Evolutionary conservation across 1,140 invertebrate species (phyloP).

Genomic region (Diachasma alloeum): DNA sequence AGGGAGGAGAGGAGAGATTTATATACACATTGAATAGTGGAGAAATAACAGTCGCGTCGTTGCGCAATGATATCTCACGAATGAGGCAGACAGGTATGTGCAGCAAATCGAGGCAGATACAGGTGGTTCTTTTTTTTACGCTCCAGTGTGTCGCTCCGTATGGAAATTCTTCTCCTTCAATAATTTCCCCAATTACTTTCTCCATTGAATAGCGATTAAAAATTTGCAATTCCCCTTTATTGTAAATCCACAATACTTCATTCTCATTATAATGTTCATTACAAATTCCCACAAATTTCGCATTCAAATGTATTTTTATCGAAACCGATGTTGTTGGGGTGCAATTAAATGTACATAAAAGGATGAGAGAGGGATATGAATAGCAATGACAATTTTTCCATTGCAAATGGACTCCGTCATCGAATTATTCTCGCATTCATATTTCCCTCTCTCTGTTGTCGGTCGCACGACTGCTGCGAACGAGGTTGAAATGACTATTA

Average conservation of each 20-base stretch:
- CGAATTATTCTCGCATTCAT: constrained; percentile 4
- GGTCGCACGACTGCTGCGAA: not conserved
- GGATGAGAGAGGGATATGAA: not conserved
- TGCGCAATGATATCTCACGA: not conserved
- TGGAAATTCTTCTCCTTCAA: no score
- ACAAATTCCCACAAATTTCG: not conserved
- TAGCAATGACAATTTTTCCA: constrained; percentile 11
- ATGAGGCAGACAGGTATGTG: not conserved
- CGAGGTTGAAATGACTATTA: not conserved
- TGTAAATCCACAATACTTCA: no score
- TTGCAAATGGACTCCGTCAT: constrained; percentile 7
- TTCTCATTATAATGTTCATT: not conserved
- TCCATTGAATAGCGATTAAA: no score
- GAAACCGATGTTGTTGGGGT: not conserved
- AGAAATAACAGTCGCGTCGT: constrained; percentile 8
- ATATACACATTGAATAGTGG: constrained; percentile 6
- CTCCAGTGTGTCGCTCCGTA: no score
- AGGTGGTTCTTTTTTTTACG: not conserved
- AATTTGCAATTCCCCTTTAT: no score
- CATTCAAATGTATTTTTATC: not conserved
- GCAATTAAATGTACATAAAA: constrained; percentile 1
- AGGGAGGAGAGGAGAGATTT: not conserved
- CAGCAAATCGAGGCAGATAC: not conserved
- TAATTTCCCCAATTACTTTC: no score
- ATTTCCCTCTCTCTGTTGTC: not conserved